These are phyloP conservation scores for Hirtodrosophila duncani DNA, from an alignment of 2,888 invertebrate genomes.

Conservation along the genomic window DNA sequence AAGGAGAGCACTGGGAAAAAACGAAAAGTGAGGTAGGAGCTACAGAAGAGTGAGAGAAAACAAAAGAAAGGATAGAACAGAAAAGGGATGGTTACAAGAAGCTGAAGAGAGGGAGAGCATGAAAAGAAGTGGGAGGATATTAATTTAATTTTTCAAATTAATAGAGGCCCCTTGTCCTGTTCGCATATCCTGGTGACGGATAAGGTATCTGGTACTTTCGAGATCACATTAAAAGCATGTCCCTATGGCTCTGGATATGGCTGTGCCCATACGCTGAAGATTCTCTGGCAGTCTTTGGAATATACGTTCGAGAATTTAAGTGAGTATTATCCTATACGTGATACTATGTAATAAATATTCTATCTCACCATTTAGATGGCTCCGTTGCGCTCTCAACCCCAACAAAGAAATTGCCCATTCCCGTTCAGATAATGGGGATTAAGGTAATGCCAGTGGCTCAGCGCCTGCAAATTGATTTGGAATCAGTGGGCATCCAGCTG, in stretches of 20 bases:
- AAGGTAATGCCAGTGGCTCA: constrained; percentile 86
- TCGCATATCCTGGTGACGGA: constrained; percentile 87
- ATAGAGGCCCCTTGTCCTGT: constrained; percentile 87
- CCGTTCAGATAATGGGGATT: constrained; percentile 85
- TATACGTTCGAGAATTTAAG: constrained; percentile 81
- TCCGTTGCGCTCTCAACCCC: constrained; percentile 80
- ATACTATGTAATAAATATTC: neutral
- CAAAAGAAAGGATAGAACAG: too few relatives aligned
- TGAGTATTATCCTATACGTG: constrained; percentile 53
- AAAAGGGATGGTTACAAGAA: too few relatives aligned
- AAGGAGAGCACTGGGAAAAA: too few relatives aligned
- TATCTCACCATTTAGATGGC: constrained; percentile 78
- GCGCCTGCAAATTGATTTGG: constrained; percentile 84
- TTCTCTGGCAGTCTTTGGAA: constrained; percentile 84
- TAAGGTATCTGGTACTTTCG: constrained; percentile 84
- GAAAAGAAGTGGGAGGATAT: neutral
- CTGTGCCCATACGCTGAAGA: constrained; percentile 74
- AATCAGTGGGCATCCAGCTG: constrained; percentile 83
- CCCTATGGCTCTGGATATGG: constrained; percentile 80
- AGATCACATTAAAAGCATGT: constrained; percentile 82
- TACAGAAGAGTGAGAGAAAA: too few relatives aligned
- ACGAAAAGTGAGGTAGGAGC: too few relatives aligned
- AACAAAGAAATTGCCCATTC: constrained; percentile 83
- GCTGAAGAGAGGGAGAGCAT: neutral
- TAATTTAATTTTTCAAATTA: constrained; percentile 26